Conservation (phyloP, 1,140 invertebrate genomes). For the Sinella curviseta region DNA sequence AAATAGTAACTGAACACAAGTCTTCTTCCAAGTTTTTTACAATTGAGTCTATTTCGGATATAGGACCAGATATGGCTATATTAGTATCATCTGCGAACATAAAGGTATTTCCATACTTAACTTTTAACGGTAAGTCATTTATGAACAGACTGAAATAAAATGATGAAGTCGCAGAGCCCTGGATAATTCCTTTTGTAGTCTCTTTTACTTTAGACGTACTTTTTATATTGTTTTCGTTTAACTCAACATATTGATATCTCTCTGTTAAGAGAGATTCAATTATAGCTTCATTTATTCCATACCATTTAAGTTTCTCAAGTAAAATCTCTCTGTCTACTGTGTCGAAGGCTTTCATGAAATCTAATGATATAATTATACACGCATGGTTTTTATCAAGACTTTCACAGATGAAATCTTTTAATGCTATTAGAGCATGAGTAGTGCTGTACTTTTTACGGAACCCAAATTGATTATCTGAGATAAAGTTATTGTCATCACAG, state of each 20-base stretch:
- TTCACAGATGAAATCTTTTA: constrained; percentile 15
- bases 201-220: neutral
- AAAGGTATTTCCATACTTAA: constrained; percentile 28
- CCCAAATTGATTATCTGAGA: constrained; percentile 25
- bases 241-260: constrained; percentile 16
- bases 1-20: neutral
- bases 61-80: neutral
- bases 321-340: constrained; percentile 1
- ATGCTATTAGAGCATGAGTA: neutral
- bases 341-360: constrained; percentile 36
- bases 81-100: constrained; percentile 52
- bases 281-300: constrained; percentile 11
- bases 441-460: constrained; percentile 30
- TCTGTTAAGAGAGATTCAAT: constrained; percentile 25
- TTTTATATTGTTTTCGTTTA: neutral
- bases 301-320: constrained; percentile 33
- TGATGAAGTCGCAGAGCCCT: constrained; percentile 50
- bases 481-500: neutral
- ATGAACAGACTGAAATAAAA: constrained; percentile 48
- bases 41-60: neutral
- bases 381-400: neutral
- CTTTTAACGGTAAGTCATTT: constrained; percentile 46
- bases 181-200: constrained; percentile 45
- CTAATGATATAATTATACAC: neutral
- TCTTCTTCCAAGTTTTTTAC: neutral